Conservation (phyloP, 2,888 invertebrate genomes). For the Liposcelis brunnea region DNA sequence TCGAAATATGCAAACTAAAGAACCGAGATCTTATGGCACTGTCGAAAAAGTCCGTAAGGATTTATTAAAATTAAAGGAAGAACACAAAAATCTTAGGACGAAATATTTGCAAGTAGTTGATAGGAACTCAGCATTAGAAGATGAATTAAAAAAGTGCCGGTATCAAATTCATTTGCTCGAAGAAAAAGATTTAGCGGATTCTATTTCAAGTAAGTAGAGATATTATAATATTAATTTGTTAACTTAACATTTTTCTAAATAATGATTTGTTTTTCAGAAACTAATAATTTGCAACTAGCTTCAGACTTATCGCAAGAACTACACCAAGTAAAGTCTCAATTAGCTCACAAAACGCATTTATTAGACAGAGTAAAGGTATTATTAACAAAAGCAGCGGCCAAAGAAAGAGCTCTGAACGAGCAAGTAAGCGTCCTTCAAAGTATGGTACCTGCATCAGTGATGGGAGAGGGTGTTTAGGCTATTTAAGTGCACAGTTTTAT, state of each 20-base stretch:
- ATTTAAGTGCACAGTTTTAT: no score
- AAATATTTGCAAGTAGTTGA: conserved; percentile 19
- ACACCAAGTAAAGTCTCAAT: conserved; percentile 34
- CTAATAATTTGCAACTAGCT: neutral
- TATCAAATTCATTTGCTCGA: conserved; percentile 13
- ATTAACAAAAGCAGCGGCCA: conserved; percentile 41
- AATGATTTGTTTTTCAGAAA: conserved; percentile 3
- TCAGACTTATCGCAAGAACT: conserved; percentile 26
- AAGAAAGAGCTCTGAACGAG: conserved; percentile 42
- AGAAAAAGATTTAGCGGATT: conserved; percentile 10
- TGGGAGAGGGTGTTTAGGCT: no score
- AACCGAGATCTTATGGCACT: no score
- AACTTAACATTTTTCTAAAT: neutral
- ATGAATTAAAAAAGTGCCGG: conserved; percentile 15
- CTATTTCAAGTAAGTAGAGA: neutral
- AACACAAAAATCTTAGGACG: conserved; percentile 19
- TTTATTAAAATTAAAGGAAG: conserved; percentile 19
- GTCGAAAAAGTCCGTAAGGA: conserved; percentile 15
- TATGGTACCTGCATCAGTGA: neutral
- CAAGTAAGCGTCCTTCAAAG: conserved; percentile 27
- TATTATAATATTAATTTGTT: neutral
- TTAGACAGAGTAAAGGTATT: conserved; percentile 45
- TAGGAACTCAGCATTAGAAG: conserved; percentile 18
- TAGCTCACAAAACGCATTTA: conserved; percentile 39
- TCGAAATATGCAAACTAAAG: no score